Evolutionary conservation across 1,140 invertebrate species (phyloP).

Genomic region (Drosophila micromelanica): DNA sequence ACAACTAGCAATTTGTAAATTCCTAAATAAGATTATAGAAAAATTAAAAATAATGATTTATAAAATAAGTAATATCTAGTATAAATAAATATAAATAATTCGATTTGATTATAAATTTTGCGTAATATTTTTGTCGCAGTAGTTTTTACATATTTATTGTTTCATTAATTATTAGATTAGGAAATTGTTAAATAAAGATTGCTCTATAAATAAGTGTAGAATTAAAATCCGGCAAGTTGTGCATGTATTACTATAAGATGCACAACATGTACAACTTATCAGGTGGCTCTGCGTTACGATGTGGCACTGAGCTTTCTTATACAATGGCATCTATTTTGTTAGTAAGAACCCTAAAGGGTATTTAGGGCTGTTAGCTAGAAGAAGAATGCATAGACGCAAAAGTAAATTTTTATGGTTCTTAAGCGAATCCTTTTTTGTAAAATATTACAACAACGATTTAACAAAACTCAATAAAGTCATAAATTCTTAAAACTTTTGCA

Average conservation of each 20-base stretch:
- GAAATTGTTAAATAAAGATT: not conserved
- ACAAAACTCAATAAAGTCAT: not conserved
- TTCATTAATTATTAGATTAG: not conserved
- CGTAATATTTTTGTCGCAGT: too few species aligned
- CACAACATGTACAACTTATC: slow-evolving; percentile 3
- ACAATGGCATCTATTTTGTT: not conserved
- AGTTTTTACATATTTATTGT: not conserved
- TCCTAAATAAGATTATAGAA: too few species aligned
- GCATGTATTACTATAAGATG: not conserved
- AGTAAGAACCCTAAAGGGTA: not conserved
- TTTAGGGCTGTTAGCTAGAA: not conserved
- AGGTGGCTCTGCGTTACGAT: not conserved
- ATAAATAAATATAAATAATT: too few species aligned
- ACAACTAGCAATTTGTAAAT: too few species aligned
- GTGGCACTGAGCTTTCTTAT: slow-evolving; percentile 10
- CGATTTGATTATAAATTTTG: too few species aligned
- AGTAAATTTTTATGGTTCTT: too few species aligned
- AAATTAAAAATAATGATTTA: too few species aligned
- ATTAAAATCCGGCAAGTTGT: not conserved
- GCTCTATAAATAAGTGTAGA: not conserved
- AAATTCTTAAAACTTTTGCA: not conserved
- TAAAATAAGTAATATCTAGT: too few species aligned
- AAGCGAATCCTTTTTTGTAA: too few species aligned
- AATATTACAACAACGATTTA: too few species aligned
- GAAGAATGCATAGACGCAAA: too few species aligned